These are phyloP conservation scores for Chloropsis cyanopogon DNA, from an alignment of 2,113 vertebrate species.

Conservation along the genomic window DNA sequence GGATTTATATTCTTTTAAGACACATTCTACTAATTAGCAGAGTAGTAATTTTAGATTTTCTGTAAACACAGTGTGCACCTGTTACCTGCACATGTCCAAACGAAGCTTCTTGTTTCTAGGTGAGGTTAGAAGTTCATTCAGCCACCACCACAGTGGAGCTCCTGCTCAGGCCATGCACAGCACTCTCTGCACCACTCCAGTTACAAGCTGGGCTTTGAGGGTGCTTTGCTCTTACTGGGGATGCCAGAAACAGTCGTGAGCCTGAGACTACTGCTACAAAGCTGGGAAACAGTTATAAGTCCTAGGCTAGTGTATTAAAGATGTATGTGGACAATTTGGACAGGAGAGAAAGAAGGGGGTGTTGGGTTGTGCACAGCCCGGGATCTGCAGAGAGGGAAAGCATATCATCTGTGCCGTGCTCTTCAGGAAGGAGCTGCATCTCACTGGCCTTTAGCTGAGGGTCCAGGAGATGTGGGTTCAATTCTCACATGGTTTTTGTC, in stretches of 20 bases:
- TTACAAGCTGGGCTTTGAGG: background rate
- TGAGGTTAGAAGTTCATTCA: background rate
- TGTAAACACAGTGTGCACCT: background rate
- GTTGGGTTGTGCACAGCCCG: too few species aligned
- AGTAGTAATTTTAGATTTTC: background rate
- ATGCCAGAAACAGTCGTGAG: background rate
- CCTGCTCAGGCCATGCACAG: accelerated
- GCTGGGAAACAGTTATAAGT: background rate
- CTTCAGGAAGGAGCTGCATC: background rate
- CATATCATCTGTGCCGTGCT: accelerated
- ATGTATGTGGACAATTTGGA: accelerated
- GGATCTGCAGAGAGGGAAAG: background rate
- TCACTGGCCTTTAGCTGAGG: background rate
- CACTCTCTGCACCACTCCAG: accelerated
- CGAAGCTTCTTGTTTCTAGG: background rate
- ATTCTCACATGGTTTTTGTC: background rate
- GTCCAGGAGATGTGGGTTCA: background rate
- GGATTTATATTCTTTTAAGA: background rate
- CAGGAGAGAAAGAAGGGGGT: background rate
- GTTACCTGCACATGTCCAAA: accelerated
- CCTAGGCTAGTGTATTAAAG: background rate
- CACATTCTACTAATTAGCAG: background rate
- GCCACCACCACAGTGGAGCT: background rate
- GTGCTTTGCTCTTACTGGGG: background rate
- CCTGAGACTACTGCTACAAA: background rate